Evolutionary conservation across 2,113 vertebrate genomes (phyloP).

Genomic region (Ramphastos sulfuratus): DNA sequence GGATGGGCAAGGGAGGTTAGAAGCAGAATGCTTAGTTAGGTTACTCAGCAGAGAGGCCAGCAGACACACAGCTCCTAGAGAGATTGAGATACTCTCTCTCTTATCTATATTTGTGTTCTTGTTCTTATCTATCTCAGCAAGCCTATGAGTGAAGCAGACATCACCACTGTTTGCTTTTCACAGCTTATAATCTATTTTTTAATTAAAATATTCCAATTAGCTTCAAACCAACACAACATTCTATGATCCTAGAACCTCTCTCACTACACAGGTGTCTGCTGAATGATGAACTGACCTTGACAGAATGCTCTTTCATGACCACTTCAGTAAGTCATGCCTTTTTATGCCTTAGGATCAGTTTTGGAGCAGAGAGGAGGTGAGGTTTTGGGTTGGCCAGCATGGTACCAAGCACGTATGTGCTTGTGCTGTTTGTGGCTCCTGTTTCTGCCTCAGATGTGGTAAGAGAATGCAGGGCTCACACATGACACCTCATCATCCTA

Average conservation of each 20-base stretch:
- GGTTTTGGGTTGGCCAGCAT: fast-evolving
- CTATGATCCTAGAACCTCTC: neutral
- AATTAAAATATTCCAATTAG: too few relatives aligned
- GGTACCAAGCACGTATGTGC: fast-evolving
- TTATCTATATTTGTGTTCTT: too few relatives aligned
- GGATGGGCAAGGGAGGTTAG: too few relatives aligned
- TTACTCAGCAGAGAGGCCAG: too few relatives aligned
- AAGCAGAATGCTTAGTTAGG: too few relatives aligned
- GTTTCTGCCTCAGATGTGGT: neutral
- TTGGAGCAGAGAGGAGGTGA: neutral
- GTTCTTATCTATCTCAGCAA: too few relatives aligned
- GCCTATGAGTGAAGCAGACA: too few relatives aligned
- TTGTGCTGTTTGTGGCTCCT: neutral
- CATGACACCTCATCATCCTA: fast-evolving
- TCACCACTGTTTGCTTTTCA: too few relatives aligned
- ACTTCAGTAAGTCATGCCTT: neutral
- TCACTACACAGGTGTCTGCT: neutral
- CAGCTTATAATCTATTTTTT: too few relatives aligned
- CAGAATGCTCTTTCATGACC: fast-evolving
- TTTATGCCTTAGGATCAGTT: neutral
- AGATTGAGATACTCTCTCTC: too few relatives aligned
- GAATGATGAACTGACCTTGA: fast-evolving
- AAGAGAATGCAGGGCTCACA: fast-evolving
- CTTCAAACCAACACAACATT: too few relatives aligned
- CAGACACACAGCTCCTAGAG: too few relatives aligned